Percentiles rank a stretch among this genome's conserved stretches.
phyloP scores from a whole-genome alignment of 1,140 invertebrate species.

The Drosophila equinoxialis region DNA sequence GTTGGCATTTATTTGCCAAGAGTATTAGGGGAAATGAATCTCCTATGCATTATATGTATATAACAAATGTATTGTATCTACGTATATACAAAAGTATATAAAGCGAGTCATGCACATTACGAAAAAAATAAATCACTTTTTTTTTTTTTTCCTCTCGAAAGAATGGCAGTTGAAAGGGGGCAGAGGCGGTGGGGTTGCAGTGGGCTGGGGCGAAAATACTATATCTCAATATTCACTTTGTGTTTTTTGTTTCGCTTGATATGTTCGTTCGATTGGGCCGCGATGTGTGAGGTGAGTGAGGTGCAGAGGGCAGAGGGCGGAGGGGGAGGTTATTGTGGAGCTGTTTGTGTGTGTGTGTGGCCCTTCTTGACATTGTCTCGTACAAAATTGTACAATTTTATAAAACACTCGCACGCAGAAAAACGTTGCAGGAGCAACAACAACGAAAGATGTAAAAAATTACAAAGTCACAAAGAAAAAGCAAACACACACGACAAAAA shows the following conservation, averaged over 20 bases:
- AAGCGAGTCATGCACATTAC: slow-evolving; percentile 59
- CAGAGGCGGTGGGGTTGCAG: slow-evolving; percentile 19
- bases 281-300: neutral
- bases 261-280: slow-evolving; percentile 24
- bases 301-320: neutral
- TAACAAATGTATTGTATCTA: slow-evolving; percentile 27
- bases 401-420: slow-evolving; percentile 45
- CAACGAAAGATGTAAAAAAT: slow-evolving; percentile 68
- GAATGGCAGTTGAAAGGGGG: too few relatives aligned
- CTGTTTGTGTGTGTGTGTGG: neutral
- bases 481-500: slow-evolving; percentile 15
- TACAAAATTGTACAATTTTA: slow-evolving; percentile 63
- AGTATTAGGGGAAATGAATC: too few relatives aligned
- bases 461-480: slow-evolving; percentile 52
- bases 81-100: neutral
- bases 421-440: slow-evolving; percentile 10
- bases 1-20: too few relatives aligned
- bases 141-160: too few relatives aligned
- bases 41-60: slow-evolving; percentile 13
- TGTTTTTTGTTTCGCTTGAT: slow-evolving; percentile 15
- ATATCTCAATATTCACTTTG: slow-evolving; percentile 73
- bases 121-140: slow-evolving; percentile 68
- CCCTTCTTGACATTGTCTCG: slow-evolving; percentile 51
- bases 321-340: neutral
- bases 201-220: slow-evolving; percentile 37